Evolutionary conservation across 2,797 vertebrate species (phyloP).

Genomic region (Hyperoplus lanceolatus): DNA sequence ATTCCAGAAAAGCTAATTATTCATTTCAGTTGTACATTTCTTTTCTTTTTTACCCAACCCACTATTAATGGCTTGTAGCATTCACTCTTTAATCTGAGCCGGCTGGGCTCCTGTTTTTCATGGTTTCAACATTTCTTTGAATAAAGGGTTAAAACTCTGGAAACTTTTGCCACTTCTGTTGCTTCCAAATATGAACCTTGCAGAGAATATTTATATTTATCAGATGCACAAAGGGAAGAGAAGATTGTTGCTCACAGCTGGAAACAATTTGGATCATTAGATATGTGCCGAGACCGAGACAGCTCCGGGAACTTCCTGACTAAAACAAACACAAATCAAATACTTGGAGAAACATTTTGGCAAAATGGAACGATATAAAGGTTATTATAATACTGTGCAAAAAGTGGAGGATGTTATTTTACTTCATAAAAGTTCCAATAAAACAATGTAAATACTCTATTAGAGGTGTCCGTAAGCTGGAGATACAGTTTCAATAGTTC

Average conservation of each 20-base stretch:
- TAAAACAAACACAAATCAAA: not conserved
- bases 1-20: not conserved
- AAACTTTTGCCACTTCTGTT: not conserved
- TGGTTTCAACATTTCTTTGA: conserved; percentile 63
- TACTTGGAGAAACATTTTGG: not conserved
- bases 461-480: not conserved
- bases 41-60: conserved; percentile 17
- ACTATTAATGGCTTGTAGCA: conserved; percentile 63
- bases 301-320: conserved; percentile 6
- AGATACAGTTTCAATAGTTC: not conserved
- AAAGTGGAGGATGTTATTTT: not conserved
- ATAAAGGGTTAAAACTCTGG: conserved; percentile 68
- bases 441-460: not conserved
- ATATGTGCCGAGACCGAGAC: not conserved
- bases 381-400: not conserved
- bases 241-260: conserved; percentile 2
- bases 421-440: not conserved
- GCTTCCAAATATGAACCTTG: not conserved
- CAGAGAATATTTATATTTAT: conserved; percentile 7
- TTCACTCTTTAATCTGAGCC: conserved; percentile 56
- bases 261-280: not conserved
- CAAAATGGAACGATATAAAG: not conserved
- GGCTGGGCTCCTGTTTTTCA: conserved; percentile 36
- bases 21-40: conserved; percentile 39
- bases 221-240: conserved; percentile 13